phyloP scores from a whole-genome alignment of 2,888 invertebrate species.

The Brachycybe producta region DNA sequence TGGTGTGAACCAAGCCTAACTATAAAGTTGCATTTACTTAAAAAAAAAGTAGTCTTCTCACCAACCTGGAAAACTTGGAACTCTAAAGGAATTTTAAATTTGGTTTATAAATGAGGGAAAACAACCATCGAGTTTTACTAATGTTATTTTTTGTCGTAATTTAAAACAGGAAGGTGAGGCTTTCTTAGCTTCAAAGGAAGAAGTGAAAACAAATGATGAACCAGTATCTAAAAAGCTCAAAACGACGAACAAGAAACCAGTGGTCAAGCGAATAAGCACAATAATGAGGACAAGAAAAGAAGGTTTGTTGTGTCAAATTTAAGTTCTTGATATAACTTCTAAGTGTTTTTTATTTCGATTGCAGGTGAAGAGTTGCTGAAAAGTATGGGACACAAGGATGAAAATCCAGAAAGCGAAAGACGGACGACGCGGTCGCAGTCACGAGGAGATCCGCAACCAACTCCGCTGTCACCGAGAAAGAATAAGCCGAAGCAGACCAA shows the following conservation, averaged over 20 bases:
- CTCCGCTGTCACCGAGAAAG: slow-evolving; percentile 33
- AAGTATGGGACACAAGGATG: slow-evolving; percentile 34
- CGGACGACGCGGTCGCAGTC: slow-evolving; percentile 45
- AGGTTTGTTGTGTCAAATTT: not conserved
- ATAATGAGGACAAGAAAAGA: not conserved
- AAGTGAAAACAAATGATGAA: not conserved
- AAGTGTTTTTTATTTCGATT: too few species aligned
- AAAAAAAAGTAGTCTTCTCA: too few species aligned
- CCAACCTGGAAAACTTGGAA: too few species aligned
- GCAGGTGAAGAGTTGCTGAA: slow-evolving; percentile 41
- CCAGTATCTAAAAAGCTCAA: not conserved
- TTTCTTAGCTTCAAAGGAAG: not conserved
- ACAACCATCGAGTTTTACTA: too few species aligned
- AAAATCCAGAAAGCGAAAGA: slow-evolving; percentile 40
- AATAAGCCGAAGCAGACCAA: not conserved
- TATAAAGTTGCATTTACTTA: too few species aligned
- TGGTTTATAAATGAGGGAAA: too few species aligned
- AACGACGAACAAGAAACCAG: not conserved
- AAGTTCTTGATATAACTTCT: too few species aligned
- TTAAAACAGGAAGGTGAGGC: slow-evolving; percentile 3
- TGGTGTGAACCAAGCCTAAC: too few species aligned
- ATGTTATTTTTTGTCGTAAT: not conserved
- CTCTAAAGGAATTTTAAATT: too few species aligned
- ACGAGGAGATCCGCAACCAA: slow-evolving; percentile 39
- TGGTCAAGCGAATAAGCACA: not conserved